Evolutionary conservation across 2,113 vertebrate species (phyloP).

Genomic region (Myxocyprinus asiaticus): DNA sequence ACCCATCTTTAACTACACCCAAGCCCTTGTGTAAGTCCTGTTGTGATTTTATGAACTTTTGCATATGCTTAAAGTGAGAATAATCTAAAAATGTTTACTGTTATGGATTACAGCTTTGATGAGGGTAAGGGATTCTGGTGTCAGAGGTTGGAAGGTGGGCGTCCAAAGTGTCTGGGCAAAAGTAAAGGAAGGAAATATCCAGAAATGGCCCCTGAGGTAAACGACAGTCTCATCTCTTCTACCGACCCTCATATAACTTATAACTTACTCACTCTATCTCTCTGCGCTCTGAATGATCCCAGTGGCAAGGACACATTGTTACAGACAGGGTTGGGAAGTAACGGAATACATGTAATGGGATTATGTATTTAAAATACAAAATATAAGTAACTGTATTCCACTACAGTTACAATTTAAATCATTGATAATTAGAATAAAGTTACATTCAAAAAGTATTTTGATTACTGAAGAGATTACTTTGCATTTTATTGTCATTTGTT

Average conservation of each 20-base stretch:
- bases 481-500: too few species aligned
- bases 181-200: conserved; percentile 95
- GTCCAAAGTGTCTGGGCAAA: conserved; percentile 92
- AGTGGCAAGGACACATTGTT: background rate
- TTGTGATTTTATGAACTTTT: background rate
- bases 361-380: too few species aligned
- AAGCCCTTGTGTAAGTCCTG: conserved; percentile 75
- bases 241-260: background rate
- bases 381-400: too few species aligned
- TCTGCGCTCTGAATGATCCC: conserved; percentile 4
- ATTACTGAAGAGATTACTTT: too few species aligned
- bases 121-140: conserved; percentile 98
- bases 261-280: background rate
- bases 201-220: conserved; percentile 88
- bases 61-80: too few species aligned
- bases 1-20: conserved; percentile 90
- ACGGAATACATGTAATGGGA: too few species aligned
- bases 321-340: too few species aligned
- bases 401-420: too few species aligned
- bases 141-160: conserved; percentile 87
- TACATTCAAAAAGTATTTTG: too few species aligned
- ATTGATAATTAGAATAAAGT: too few species aligned
- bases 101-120: conserved; percentile 81
- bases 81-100: too few species aligned
- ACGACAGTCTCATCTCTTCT: background rate